Evolutionary conservation across 1,140 invertebrate species (phyloP).

Genomic region (Sycophila sp.): DNA sequence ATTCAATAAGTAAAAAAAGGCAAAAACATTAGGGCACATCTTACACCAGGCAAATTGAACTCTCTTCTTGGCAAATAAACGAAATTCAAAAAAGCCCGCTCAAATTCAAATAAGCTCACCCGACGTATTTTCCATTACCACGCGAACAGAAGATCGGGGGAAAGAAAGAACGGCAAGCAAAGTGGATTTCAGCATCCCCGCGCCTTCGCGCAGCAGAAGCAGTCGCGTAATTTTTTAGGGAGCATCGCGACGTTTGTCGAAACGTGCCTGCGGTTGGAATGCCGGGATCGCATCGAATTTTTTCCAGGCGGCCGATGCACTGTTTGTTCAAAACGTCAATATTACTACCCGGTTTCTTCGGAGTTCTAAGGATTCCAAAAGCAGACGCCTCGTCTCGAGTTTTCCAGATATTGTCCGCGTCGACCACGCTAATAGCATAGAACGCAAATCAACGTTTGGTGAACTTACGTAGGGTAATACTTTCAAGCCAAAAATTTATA

Average conservation of each 20-base stretch:
- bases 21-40: too few relatives aligned
- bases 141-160: not conserved
- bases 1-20: too few relatives aligned
- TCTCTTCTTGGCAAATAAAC: too few relatives aligned
- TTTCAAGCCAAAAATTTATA: too few relatives aligned
- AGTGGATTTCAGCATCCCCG: not conserved
- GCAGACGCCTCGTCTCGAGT: too few relatives aligned
- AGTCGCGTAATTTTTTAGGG: not conserved
- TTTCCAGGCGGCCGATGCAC: too few relatives aligned
- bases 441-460: too few relatives aligned
- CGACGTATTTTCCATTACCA: slow-evolving; percentile 11
- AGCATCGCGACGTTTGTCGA: not conserved
- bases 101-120: not conserved
- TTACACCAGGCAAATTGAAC: too few relatives aligned
- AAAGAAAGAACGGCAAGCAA: not conserved
- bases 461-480: too few relatives aligned
- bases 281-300: slow-evolving; percentile 3
- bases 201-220: not conserved
- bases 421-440: too few relatives aligned
- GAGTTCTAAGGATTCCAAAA: too few relatives aligned
- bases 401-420: too few relatives aligned
- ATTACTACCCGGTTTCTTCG: slow-evolving; percentile 9
- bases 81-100: not conserved
- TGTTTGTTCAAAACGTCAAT: slow-evolving; percentile 17
- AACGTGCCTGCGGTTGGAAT: slow-evolving; percentile 6